Base-by-base conservation (phyloP, 2,888 invertebrate genomes). In the Ariolimax columbianus region DNA sequence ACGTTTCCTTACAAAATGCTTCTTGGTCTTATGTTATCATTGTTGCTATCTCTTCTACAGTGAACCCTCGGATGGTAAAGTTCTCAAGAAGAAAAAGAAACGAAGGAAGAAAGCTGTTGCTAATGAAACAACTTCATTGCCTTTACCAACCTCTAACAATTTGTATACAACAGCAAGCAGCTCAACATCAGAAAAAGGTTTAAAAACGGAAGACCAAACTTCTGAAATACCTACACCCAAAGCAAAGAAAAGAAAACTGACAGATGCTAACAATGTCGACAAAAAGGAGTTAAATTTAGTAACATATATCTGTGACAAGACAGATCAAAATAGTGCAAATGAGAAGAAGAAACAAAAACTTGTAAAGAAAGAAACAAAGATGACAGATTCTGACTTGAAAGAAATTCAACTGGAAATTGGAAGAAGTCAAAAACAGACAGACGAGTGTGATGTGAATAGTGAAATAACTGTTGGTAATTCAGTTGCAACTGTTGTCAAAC, bases 1-100 rank as follows among this genome's bases (percentile, higher is more conserved):
- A n/a, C n/a, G n/a, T n/a, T n/a, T n/a, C n/a, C n/a, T n/a, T n/a
- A n/a, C n/a, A n/a, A n/a, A n/a, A n/a, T n/a, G n/a, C n/a, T n/a
- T n/a, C n/a, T n/a, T n/a, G n/a, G n/a, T n/a, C n/a, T n/a, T n/a
- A n/a, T n/a, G n/a, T n/a, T n/a, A n/a, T n/a, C n/a, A n/a, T n/a
- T n/a, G n/a, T n/a, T n/a, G n/a, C n/a, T n/a, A n/a, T 55, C 55
- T 55, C 3, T 55, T 63, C 47, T 30, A 17, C 73, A 75, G 73
- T 1, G 47, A 75, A 47, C 14, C 47, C 3, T 75, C 73, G 17
- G 14, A 6, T 47, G 73, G 30, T 30, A 7, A 26, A 68, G 68
- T 23, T 7, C 33, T 30, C 17, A 77, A 73, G 59, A 75, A 80
- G 68, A 79, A 80, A 59, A 70, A 72, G 79, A 84, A 77, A n/a